Evolutionary conservation across 2,888 invertebrate genomes (phyloP).

Genomic region (Melitaea athalia): DNA sequence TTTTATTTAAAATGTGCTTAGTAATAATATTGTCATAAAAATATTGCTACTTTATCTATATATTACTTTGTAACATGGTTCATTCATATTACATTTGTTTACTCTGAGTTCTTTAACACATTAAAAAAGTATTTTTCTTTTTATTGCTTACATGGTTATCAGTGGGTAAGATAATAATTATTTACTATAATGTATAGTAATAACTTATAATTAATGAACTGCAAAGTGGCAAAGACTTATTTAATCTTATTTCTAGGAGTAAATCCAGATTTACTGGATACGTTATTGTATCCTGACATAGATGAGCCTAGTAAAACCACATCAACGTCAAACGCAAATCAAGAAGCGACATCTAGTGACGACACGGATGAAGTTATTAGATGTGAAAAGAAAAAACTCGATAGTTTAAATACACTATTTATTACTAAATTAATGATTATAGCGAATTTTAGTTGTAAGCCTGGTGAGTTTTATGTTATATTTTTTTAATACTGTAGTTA

Average conservation of each 20-base stretch:
- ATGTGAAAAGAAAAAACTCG: slow-evolving; percentile 57
- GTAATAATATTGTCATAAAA: neutral
- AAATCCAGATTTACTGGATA: slow-evolving; percentile 90
- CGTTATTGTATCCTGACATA: slow-evolving; percentile 86
- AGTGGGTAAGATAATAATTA: slow-evolving; percentile 62
- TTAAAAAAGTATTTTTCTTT: slow-evolving; percentile 44
- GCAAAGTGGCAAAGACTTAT: neutral
- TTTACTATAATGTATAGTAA: slow-evolving; percentile 6
- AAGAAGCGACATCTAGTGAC: slow-evolving; percentile 45
- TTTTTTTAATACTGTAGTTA: neutral
- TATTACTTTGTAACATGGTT: slow-evolving; percentile 13
- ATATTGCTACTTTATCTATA: slow-evolving; percentile 5
- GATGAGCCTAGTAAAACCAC: slow-evolving; percentile 46
- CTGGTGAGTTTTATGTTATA: slow-evolving; percentile 81
- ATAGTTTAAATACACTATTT: slow-evolving; percentile 90
- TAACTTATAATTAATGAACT: neutral
- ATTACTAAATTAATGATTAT: slow-evolving; percentile 93
- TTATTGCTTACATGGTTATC: slow-evolving; percentile 61
- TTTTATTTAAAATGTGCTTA: neutral
- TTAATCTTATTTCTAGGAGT: slow-evolving; percentile 84
- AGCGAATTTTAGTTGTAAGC: slow-evolving; percentile 92
- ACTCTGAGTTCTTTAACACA: neutral
- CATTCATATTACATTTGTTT: neutral
- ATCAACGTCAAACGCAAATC: slow-evolving; percentile 6
- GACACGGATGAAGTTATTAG: slow-evolving; percentile 55